Evolutionary conservation across 2,797 vertebrate genomes (phyloP).

Genomic region (Menidia menidia): DNA sequence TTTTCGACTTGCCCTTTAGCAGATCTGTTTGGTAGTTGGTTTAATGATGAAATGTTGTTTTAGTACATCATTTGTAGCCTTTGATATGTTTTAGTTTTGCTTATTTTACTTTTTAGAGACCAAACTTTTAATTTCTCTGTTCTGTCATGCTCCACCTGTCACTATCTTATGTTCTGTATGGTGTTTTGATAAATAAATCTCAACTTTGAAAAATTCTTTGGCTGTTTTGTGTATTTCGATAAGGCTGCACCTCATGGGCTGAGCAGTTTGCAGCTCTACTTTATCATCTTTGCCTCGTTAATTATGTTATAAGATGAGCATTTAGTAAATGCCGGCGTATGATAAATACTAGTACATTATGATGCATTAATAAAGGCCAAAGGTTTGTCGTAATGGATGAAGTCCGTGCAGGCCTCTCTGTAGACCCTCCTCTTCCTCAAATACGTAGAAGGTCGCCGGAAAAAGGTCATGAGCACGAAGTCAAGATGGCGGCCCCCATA

Average conservation of each 20-base stretch:
- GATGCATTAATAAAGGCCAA: too few species aligned
- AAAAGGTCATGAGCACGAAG: constrained; percentile 62
- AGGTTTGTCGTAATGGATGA: neutral
- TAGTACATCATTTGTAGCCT: constrained; percentile 49
- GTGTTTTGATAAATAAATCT: constrained; percentile 86
- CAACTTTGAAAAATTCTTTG: constrained; percentile 41
- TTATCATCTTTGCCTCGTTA: too few species aligned
- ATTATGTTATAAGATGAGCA: too few species aligned
- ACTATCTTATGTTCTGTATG: constrained; percentile 74
- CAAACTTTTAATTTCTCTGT: constrained; percentile 70
- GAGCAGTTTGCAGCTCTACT: too few species aligned
- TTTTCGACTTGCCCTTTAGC: constrained; percentile 37
- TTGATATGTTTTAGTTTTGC: constrained; percentile 67
- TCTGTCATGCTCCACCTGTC: constrained; percentile 59
- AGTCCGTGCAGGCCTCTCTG: neutral
- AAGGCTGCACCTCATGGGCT: too few species aligned
- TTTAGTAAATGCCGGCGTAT: too few species aligned
- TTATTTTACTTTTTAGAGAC: constrained; percentile 74
- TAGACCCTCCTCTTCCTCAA: constrained; percentile 11
- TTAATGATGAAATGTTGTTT: constrained; percentile 56
- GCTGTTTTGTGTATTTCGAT: neutral
- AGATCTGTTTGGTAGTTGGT: constrained; percentile 58
- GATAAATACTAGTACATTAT: too few species aligned
- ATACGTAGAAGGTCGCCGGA: constrained; percentile 72
- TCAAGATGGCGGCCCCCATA: constrained; percentile 86